phyloP scores from a whole-genome alignment of 2,888 invertebrate species.

The Desoria tigrina region DNA sequence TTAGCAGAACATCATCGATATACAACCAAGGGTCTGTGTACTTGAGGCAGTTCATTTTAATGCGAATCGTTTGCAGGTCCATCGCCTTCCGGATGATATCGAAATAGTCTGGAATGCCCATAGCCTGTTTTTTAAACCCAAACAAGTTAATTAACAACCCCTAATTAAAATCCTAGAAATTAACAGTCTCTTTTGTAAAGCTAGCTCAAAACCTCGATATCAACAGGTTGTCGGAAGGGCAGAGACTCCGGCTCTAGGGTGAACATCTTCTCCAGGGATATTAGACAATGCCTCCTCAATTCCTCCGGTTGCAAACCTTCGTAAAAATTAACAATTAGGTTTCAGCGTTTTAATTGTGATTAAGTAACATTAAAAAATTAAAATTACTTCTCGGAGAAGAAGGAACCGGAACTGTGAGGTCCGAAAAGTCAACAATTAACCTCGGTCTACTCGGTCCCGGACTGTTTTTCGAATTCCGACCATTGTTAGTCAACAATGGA shows the following conservation, averaged over 20 bases:
- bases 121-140: conserved; percentile 6
- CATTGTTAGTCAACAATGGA: background rate
- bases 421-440: conserved; percentile 10
- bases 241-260: conserved; percentile 31
- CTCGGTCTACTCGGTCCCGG: conserved; percentile 1
- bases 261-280: conserved; percentile 28
- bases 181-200: no score
- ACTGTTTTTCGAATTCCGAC: background rate
- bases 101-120: conserved; percentile 30
- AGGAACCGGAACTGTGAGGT: conserved; percentile 14
- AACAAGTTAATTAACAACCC: no score
- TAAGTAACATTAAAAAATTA: no score
- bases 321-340: background rate
- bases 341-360: no score
- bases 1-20: conserved; percentile 29
- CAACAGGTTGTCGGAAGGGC: conserved; percentile 32
- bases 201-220: conserved; percentile 7
- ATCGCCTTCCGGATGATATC: conserved; percentile 32
- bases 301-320: conserved; percentile 22
- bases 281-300: conserved; percentile 21
- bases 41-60: conserved; percentile 23
- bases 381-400: background rate
- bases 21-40: conserved; percentile 25
- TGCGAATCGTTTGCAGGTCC: conserved; percentile 30
- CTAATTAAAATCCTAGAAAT: no score